phyloP scores from a whole-genome alignment of 2,797 vertebrate genomes.

The Anolis apletophallus region DNA sequence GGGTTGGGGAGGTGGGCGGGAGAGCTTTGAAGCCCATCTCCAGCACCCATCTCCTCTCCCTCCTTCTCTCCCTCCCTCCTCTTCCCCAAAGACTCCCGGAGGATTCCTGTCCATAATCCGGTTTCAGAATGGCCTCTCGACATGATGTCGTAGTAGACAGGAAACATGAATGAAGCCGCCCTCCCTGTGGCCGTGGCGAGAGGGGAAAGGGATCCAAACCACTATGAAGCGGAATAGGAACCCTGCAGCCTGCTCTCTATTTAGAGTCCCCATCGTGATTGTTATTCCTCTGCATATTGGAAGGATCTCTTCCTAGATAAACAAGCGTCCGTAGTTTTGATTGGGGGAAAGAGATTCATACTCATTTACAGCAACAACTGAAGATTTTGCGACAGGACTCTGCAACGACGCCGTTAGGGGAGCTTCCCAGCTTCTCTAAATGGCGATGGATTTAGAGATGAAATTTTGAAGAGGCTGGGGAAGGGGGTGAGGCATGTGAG shows the following conservation, averaged over 20 bases:
- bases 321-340: background rate
- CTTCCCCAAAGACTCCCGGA: background rate
- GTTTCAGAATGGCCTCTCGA: background rate
- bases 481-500: too few relatives aligned
- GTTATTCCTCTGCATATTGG: background rate
- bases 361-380: too few relatives aligned
- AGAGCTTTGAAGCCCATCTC: background rate
- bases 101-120: background rate
- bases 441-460: background rate
- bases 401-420: background rate
- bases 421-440: background rate
- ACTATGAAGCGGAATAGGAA: background rate
- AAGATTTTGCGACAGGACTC: background rate
- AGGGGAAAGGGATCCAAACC: background rate
- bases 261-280: too few relatives aligned
- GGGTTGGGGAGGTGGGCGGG: background rate
- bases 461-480: background rate
- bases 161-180: constrained; percentile 15
- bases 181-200: too few relatives aligned
- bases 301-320: background rate
- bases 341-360: background rate
- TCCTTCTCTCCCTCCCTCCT: too few relatives aligned
- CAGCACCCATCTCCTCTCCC: background rate
- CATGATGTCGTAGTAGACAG: background rate
- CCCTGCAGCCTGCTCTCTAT: background rate